Conservation (phyloP, 2,797 vertebrate species). For the Lepidocolaptes lacrymiger region DNA sequence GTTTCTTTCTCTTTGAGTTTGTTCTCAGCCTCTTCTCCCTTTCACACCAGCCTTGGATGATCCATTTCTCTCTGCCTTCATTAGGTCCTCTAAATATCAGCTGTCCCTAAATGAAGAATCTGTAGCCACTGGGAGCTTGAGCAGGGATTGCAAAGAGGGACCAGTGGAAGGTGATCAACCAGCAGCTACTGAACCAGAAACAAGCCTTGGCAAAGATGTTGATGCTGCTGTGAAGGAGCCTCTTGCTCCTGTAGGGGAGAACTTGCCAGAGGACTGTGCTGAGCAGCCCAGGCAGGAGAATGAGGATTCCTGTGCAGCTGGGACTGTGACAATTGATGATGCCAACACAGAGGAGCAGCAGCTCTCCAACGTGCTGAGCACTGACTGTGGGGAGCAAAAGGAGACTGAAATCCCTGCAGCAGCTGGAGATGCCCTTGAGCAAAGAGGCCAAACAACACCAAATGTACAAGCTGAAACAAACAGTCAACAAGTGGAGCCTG, state of each 20-base stretch:
- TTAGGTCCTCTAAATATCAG: constrained; percentile 87
- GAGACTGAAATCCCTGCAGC: background rate
- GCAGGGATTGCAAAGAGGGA: background rate
- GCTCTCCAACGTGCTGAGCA: background rate
- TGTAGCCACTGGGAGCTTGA: background rate
- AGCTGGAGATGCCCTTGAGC: background rate
- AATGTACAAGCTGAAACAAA: background rate
- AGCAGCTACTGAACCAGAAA: background rate
- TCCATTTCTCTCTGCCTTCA: background rate
- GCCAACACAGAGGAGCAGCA: background rate
- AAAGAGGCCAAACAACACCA: background rate
- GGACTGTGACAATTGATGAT: background rate
- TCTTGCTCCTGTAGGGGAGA: background rate
- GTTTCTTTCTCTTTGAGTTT: background rate
- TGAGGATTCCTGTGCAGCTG: background rate
- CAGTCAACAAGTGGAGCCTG: background rate
- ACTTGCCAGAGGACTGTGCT: background rate
- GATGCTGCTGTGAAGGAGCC: background rate
- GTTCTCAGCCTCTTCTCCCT: background rate
- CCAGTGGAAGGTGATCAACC: constrained; percentile 2
- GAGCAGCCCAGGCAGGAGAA: background rate
- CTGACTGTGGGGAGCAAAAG: background rate
- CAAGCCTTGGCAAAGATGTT: background rate
- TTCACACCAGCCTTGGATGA: background rate
- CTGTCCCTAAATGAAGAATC: constrained; percentile 70